A percentile compares a stretch with the other conserved stretches of the same genome.
These are phyloP conservation scores for Neodontobutis hainanensis DNA, from an alignment of 2,113 vertebrate species.

Conservation along the genomic window DNA sequence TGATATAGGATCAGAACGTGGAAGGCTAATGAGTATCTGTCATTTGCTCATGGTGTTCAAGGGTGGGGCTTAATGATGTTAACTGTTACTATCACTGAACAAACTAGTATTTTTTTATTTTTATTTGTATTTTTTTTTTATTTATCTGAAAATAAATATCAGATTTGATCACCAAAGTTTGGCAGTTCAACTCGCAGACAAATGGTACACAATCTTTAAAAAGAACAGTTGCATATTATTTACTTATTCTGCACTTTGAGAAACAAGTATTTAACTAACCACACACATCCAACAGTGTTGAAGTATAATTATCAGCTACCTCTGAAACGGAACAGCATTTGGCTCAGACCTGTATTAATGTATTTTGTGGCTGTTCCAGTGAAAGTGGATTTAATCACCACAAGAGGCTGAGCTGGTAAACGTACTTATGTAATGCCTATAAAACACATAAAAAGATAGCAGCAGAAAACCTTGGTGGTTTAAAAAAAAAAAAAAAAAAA, in stretches of 20 bases:
- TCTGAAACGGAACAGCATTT: constrained; percentile 55
- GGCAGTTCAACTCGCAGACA: constrained; percentile 10
- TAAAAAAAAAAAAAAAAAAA: constrained; percentile 13
- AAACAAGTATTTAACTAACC: constrained; percentile 6
- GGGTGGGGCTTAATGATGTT: constrained; percentile 7
- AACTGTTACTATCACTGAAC: constrained; percentile 29
- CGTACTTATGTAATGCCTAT: constrained; percentile 27
- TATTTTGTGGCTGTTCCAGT: constrained; percentile 32
- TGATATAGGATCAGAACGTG: no score
- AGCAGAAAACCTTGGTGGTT: constrained; percentile 35
- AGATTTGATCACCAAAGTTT: constrained; percentile 3
- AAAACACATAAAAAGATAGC: constrained; percentile 22
- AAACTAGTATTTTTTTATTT: constrained; percentile 43
- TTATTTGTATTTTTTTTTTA: background rate
- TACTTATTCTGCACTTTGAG: constrained; percentile 29
- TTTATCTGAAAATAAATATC: constrained; percentile 13
- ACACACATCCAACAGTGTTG: constrained; percentile 20
- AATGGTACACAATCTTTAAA: background rate
- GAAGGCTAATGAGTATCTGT: background rate
- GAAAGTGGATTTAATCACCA: constrained; percentile 12
- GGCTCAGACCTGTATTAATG: constrained; percentile 35
- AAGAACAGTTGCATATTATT: background rate
- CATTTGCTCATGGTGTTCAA: background rate
- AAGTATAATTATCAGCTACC: constrained; percentile 62
- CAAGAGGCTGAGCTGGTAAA: background rate